Evolutionary conservation across 2,888 invertebrate species (phyloP), one percentile per base, ranked within the genome.

Genomic region (Synanthedon myopaeformis): DNA sequence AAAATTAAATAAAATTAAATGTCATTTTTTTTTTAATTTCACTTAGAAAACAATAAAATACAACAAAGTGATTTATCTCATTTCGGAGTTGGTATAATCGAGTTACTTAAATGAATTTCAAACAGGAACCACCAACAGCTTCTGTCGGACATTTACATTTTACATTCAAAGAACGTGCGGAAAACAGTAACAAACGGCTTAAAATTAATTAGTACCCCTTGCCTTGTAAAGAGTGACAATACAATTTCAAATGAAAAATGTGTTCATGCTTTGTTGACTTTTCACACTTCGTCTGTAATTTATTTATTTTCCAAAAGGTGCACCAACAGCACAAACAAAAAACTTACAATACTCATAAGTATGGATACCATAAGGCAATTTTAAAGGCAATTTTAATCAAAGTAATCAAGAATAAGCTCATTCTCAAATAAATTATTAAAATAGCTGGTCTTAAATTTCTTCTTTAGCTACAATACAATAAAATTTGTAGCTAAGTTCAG

Each of bases 131-230:
- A 12, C 45, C 12, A 45, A 45, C 45, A 45, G 45, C 45, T n/a
- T 45, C 13, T n/a, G n/a, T 12, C 45, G n/a, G 45, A 45, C 13
- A 45, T 45, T 45, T 45, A 14, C 35, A 45, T 45, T n/a, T 56
- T 42, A 57, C 57, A 60, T 58, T 51, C 53, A 49, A 53, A 54
- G 59, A 60, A 58, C 59, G 58, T 61, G 59, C 53, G 57, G 52
- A 51, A 62, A 59, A 56, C 57, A 57, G 50, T 60, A 61, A 64
- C 50, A 64, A 64, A 61, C 35, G 58, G 61, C 62, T 67, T 67
- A 63, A 62, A 68, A 65, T 63, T 63, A 65, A 68, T 67, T 65
- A 66, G 59, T 59, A 53, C 42, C 42, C 45, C 45, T 45, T 13
- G n/a, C 13, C 17, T 49, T 49, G 12, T 13, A 19, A 52, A 54